Evolutionary conservation across 1,140 invertebrate genomes (phyloP).

Genomic region (Drosophila tani): DNA sequence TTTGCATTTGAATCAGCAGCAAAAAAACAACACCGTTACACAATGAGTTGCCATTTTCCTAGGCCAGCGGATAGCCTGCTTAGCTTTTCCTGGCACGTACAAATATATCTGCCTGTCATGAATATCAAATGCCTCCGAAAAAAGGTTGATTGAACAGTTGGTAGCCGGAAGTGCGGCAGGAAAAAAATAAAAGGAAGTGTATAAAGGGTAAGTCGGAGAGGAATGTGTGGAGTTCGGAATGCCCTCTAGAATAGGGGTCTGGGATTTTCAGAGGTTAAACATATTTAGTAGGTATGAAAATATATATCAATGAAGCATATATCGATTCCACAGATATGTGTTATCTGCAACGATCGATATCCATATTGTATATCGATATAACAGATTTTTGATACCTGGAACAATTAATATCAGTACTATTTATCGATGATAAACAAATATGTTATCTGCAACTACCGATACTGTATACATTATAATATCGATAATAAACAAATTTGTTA

Average conservation of each 20-base stretch:
- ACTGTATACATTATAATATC: too few species aligned
- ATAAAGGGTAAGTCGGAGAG: conserved; percentile 1
- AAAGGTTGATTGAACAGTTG: conserved; percentile 74
- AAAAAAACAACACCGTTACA: conserved; percentile 48
- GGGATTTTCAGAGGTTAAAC: not conserved
- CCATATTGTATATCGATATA: not conserved
- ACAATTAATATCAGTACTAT: not conserved
- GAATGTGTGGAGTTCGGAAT: conserved; percentile 4
- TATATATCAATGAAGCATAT: not conserved
- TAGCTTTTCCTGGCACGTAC: conserved; percentile 78
- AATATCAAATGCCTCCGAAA: conserved; percentile 71
- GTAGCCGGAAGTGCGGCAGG: conserved; percentile 50
- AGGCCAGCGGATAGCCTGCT: conserved; percentile 50
- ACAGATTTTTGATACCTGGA: not conserved
- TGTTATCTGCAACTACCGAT: not conserved
- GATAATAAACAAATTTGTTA: too few species aligned
- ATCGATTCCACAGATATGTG: not conserved
- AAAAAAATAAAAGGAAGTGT: conserved; percentile 32
- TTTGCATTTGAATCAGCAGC: conserved; percentile 78
- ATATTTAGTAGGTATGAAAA: not conserved
- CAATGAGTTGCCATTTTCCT: conserved; percentile 67
- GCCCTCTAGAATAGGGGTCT: not conserved
- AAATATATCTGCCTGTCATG: conserved; percentile 74
- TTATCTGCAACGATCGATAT: not conserved
- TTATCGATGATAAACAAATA: not conserved